Evolutionary conservation across 2,797 vertebrate species (phyloP).

Genomic region (Amblyraja radiata): DNA sequence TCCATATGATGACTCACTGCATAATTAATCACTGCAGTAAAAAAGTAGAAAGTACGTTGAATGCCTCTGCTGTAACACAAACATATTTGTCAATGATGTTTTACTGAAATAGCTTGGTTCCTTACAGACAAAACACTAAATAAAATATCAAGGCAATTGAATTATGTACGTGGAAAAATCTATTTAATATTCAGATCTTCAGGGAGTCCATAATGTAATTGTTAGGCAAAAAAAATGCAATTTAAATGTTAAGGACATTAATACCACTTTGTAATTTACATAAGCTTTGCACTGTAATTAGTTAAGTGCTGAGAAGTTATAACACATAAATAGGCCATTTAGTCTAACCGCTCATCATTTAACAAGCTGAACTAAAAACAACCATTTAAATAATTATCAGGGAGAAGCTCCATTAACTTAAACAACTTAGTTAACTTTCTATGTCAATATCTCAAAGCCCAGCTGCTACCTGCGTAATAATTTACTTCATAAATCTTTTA

Average conservation of each 20-base stretch:
- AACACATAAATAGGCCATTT: not conserved
- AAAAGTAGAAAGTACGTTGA: not conserved
- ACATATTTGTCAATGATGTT: not conserved
- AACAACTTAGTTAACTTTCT: not conserved
- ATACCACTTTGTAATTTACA: not conserved
- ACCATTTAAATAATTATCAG: slow-evolving; percentile 8
- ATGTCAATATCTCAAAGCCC: not conserved
- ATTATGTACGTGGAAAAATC: not conserved
- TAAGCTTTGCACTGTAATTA: not conserved
- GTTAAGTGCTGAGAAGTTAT: not conserved
- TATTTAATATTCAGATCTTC: not conserved
- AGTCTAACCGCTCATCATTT: not conserved
- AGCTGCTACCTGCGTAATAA: not conserved
- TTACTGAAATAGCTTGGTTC: not conserved
- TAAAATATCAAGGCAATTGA: not conserved
- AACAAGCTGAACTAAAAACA: not conserved
- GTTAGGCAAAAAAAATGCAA: not conserved
- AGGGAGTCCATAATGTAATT: not conserved
- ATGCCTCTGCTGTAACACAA: not conserved
- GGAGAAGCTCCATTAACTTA: not conserved
- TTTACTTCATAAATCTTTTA: not conserved
- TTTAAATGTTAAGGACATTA: not conserved
- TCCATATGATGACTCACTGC: not conserved
- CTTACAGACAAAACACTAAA: not conserved
- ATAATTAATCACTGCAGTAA: not conserved